phyloP scores from a whole-genome alignment of 2,888 invertebrate genomes.

The Oegoconia quadripuncta region DNA sequence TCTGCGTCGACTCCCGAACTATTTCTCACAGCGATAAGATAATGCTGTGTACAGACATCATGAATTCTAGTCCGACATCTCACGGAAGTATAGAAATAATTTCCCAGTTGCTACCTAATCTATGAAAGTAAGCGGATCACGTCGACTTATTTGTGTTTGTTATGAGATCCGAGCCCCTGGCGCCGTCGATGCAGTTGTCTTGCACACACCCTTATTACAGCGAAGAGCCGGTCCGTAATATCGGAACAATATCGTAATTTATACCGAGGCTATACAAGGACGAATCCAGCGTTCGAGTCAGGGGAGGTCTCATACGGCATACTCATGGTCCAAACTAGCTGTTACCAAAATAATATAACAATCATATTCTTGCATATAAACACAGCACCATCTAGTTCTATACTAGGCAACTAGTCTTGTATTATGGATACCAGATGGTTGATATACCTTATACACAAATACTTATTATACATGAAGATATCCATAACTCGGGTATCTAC shows the following conservation, averaged over 20 bases:
- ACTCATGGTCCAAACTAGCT: too few species aligned
- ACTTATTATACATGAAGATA: too few species aligned
- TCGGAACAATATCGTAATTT: slow-evolving; percentile 53
- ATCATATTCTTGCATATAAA: too few species aligned
- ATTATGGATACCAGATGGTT: too few species aligned
- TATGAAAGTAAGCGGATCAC: slow-evolving; percentile 73
- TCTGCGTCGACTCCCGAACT: slow-evolving; percentile 48
- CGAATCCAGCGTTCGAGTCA: too few species aligned
- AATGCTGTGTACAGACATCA: slow-evolving; percentile 47
- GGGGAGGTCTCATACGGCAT: too few species aligned
- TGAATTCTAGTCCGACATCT: slow-evolving; percentile 43
- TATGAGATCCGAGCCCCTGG: slow-evolving; percentile 65
- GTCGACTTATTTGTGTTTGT: slow-evolving; percentile 76
- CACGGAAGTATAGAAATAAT: slow-evolving; percentile 51
- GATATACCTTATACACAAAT: too few species aligned
- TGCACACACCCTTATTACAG: slow-evolving; percentile 14
- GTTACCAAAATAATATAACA: too few species aligned
- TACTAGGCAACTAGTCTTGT: too few species aligned
- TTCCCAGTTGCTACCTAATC: slow-evolving; percentile 51
- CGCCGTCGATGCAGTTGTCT: slow-evolving; percentile 47
- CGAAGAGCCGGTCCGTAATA: slow-evolving; percentile 6
- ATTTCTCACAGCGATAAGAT: slow-evolving; percentile 62
- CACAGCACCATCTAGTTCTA: too few species aligned
- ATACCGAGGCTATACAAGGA: too few species aligned
- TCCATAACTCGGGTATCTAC: too few species aligned